A percentile compares a stretch with the other conserved stretches of the same genome.
Conservation (phyloP, 2,888 invertebrate genomes). For the Chaetogeoica ovagalla region DNA sequence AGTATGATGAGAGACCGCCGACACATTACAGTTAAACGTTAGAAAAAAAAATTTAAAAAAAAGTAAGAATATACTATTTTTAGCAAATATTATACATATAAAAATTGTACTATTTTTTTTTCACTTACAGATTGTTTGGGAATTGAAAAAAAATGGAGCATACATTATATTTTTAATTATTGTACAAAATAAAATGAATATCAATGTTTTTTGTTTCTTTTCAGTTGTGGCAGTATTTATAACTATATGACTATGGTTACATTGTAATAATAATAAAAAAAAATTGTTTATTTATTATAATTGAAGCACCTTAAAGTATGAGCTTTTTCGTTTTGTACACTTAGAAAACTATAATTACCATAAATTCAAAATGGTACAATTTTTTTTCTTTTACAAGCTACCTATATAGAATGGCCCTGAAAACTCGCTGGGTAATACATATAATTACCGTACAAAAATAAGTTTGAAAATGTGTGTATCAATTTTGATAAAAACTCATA, state of each 20-base stretch:
- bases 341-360: constrained; percentile 35
- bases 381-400: constrained; percentile 2
- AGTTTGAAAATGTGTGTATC: constrained; percentile 16
- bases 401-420: constrained; percentile 22
- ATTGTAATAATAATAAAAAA: constrained; percentile 10
- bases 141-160: too few species aligned
- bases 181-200: too few species aligned
- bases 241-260: too few species aligned
- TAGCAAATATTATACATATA: too few species aligned
- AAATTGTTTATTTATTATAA: constrained; percentile 12
- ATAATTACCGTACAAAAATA: constrained; percentile 35
- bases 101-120: too few species aligned
- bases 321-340: constrained; percentile 37
- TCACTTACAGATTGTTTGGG: too few species aligned
- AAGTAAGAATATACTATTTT: too few species aligned
- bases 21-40: too few species aligned
- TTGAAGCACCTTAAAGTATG: constrained; percentile 49
- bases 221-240: constrained; percentile 31
- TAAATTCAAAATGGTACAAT: constrained; percentile 34
- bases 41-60: too few species aligned
- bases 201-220: too few species aligned
- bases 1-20: too few species aligned
- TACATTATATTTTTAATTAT: too few species aligned
- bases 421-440: constrained; percentile 7
- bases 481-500: constrained; percentile 22